Base-by-base conservation (phyloP, 2,113 vertebrate species). In the Microcebus lehilahytsara region DNA sequence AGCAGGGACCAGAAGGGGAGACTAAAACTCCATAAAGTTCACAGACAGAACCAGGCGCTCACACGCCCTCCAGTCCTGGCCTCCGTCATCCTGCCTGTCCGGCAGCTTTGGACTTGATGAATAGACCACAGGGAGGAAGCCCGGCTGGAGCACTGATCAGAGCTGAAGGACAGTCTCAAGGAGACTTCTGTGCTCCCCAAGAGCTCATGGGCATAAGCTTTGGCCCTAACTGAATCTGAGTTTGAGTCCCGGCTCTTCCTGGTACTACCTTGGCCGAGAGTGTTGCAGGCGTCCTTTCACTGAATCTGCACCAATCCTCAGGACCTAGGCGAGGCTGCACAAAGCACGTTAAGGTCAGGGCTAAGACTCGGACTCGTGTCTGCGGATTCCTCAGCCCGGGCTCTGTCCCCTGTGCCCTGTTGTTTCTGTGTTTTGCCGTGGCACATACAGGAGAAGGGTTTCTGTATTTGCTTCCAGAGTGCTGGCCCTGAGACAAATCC, bases 391-490 rank as follows among this genome's bases (percentile, higher is more conserved):
- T 86, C 60, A 22, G 9, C 9, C 5, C 16, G 10, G 49, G 5
- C 22, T 58, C 25, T 30, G 60, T 14, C 8, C 3, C 7, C 60
- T n/a, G 3, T 0, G 5, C 22, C 10, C 34, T 22, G 3, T 9
- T 6, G 9, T 25, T 23, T 77, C 60, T 51, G 5, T 51, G 16
- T 34, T 66, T 60, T 64, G 27, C n/a, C 40, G 6, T 6, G n/a
- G 60, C 69, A 89, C 37, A 32, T 12, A 32, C 5, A 67, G 42
- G n/a, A 51, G 23, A 64, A 86, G 0, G 37, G 3, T 53, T 85
- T 62, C 56, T 51, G 34, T 62, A 85, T 90, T 19, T 64, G 51
- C 42, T 34, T 14, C 51, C 34, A 10, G 11, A 11, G 49, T 20
- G 19, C 53, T 23, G n/a, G 3, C 46, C 46, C 78, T 14, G 3